phyloP scores from a whole-genome alignment of 2,888 invertebrate species.

The Monoplex corrugatus region DNA sequence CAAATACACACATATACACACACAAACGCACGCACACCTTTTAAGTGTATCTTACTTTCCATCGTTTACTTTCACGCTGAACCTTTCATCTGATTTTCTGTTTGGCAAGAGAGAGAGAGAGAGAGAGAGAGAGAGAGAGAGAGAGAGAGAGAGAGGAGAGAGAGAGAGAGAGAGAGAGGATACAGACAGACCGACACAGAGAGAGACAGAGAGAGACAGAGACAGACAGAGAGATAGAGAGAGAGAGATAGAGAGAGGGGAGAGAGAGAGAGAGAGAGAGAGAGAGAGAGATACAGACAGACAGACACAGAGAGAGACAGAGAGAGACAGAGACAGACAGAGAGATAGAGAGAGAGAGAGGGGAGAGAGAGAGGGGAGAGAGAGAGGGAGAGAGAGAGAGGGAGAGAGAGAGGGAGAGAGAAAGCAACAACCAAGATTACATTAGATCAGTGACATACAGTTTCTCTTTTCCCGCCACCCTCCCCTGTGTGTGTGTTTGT shows the following conservation, averaged over 20 bases:
- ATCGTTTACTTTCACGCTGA: neutral
- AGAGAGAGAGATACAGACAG: neutral
- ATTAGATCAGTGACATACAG: too few relatives aligned
- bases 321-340: neutral
- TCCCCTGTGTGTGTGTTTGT: neutral
- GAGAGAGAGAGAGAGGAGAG: slow-evolving; percentile 22
- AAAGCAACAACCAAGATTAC: too few relatives aligned
- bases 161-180: slow-evolving; percentile 12
- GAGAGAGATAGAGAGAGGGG: neutral
- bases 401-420: neutral
- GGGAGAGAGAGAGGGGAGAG: neutral
- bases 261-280: slow-evolving; percentile 1
- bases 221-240: neutral
- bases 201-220: neutral
- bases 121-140: slow-evolving; percentile 5
- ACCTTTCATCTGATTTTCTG: neutral
- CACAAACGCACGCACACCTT: too few relatives aligned
- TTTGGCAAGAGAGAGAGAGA: neutral
- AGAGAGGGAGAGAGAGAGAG: neutral
- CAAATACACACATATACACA: too few relatives aligned
- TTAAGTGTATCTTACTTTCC: too few relatives aligned
- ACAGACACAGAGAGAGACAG: neutral
- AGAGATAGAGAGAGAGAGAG: neutral
- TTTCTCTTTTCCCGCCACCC: neutral
- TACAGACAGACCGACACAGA: neutral